Evolutionary conservation across 2,797 vertebrate genomes (phyloP).

Genomic region (Stomatorhinus walkeri): DNA sequence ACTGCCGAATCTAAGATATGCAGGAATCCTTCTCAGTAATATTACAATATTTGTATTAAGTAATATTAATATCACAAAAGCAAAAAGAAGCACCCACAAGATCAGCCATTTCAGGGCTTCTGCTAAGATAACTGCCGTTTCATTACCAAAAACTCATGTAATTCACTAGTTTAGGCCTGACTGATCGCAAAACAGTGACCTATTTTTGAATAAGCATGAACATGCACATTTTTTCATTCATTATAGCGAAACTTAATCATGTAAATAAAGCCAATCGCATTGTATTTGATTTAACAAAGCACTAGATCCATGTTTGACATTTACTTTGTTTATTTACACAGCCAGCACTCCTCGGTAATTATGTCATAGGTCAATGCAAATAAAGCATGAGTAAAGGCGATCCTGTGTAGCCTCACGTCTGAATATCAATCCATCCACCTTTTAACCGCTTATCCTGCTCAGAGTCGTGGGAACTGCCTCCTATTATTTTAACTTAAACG

Average conservation of each 20-base stretch:
- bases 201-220: not conserved
- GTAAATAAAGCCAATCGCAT: not conserved
- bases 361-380: not conserved
- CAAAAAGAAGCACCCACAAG: not conserved
- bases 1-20: not conserved
- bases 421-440: not conserved
- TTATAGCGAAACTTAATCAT: not conserved
- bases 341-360: not conserved
- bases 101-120: not conserved
- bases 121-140: not conserved
- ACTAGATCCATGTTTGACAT: not conserved
- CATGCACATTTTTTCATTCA: not conserved
- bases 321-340: constrained; percentile 3
- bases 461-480: not conserved
- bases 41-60: not conserved
- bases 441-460: not conserved
- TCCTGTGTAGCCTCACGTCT: not conserved
- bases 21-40: not conserved
- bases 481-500: not conserved
- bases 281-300: not conserved
- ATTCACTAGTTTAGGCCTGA: not conserved
- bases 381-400: not conserved
- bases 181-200: not conserved
- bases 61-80: not conserved
- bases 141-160: not conserved